Conservation (phyloP, 1,140 invertebrate genomes). For the Leptoteleia sp. region DNA sequence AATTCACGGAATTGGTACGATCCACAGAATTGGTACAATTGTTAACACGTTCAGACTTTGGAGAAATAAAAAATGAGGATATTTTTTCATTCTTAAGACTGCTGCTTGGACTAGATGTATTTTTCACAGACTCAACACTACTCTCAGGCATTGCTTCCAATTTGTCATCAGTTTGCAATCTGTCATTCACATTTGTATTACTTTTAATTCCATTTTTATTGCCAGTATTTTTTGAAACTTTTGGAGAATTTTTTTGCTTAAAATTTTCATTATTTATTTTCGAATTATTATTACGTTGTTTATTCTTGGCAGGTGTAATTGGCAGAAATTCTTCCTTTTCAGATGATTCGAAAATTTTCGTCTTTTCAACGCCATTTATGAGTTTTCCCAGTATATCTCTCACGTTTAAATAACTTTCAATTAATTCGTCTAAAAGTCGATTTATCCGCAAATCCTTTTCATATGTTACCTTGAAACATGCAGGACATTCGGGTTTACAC, state of each 20-base stretch:
- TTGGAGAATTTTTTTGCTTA: neutral
- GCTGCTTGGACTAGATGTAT: conserved; percentile 71
- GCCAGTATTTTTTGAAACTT: neutral
- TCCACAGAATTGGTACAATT: conserved; percentile 69
- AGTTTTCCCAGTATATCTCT: conserved; percentile 73
- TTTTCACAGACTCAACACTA: conserved; percentile 8
- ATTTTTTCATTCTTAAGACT: conserved; percentile 53
- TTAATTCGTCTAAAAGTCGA: conserved; percentile 79
- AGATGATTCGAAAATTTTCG: too few relatives aligned
- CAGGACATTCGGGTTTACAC: conserved; percentile 82
- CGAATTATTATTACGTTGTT: conserved; percentile 15
- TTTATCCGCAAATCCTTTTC: conserved; percentile 82
- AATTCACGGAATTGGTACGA: conserved; percentile 74
- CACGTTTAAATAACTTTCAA: conserved; percentile 73
- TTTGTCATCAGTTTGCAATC: too few relatives aligned
- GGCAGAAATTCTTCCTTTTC: too few relatives aligned
- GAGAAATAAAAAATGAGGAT: conserved; percentile 71
- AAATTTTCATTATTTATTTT: conserved; percentile 3
- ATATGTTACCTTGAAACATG: conserved; percentile 80
- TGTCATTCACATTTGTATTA: too few relatives aligned
- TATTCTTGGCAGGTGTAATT: conserved; percentile 45
- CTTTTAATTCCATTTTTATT: too few relatives aligned
- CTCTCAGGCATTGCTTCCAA: neutral
- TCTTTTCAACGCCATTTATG: conserved; percentile 44
- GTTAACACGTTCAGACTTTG: conserved; percentile 63